Evolutionary conservation across 2,797 vertebrate genomes (phyloP).

Genomic region (Coregonus sp.): DNA sequence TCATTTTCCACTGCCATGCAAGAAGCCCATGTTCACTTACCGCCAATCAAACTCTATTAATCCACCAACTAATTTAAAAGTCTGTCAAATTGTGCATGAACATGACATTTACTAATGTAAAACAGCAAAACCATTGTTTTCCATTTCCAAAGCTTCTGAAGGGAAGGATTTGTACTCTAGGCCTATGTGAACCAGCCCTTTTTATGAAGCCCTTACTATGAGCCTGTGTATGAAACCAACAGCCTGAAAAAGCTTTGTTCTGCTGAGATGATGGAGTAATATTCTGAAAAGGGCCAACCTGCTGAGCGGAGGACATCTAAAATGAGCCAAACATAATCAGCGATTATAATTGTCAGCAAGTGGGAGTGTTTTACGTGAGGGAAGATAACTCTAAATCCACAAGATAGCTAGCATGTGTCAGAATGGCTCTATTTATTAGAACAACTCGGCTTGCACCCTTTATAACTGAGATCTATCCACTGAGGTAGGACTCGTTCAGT

Average conservation of each 20-base stretch:
- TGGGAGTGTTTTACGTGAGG: constrained; percentile 57
- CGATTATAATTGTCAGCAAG: constrained; percentile 61
- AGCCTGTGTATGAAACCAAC: constrained; percentile 8
- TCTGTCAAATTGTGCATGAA: background rate
- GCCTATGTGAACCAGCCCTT: background rate
- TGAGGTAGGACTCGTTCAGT: constrained; percentile 6
- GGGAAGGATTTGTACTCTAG: background rate
- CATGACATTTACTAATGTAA: background rate
- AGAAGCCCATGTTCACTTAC: background rate
- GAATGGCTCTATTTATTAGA: constrained; percentile 47
- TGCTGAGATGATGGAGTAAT: constrained; percentile 13
- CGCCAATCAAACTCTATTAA: background rate
- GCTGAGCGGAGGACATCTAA: constrained; percentile 53
- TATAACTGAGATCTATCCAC: constrained; percentile 39
- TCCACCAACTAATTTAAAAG: background rate
- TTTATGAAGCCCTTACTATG: background rate
- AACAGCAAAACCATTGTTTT: background rate
- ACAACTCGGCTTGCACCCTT: constrained; percentile 28
- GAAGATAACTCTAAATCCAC: constrained; percentile 62
- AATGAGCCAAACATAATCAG: constrained; percentile 56
- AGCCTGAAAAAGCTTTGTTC: constrained; percentile 2
- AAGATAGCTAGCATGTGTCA: constrained; percentile 47
- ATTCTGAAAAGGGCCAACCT: constrained; percentile 24
- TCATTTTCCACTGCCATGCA: background rate
- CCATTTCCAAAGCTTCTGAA: background rate